Conservation (phyloP, 2,113 vertebrate species). For the Saimiri boliviensis region DNA sequence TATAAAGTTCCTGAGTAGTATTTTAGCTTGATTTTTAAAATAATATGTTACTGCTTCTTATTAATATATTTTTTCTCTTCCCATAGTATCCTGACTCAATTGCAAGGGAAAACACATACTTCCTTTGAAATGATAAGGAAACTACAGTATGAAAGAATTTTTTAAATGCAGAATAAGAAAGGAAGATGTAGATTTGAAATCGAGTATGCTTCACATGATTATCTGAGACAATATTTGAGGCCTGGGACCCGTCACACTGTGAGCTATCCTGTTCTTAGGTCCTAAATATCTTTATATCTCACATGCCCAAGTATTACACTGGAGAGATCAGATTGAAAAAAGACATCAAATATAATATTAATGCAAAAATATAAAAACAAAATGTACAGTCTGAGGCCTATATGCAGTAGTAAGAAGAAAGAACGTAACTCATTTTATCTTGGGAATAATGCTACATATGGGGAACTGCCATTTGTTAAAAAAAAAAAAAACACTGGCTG, state of each 20-base stretch:
- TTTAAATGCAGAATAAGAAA: neutral
- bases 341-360: neutral
- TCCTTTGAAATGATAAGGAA: neutral
- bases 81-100: neutral
- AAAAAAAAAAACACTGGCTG: neutral
- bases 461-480: neutral
- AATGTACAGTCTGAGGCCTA: neutral
- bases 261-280: neutral
- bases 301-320: neutral
- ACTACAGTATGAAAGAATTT: neutral
- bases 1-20: neutral
- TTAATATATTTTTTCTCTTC: neutral
- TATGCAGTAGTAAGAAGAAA: neutral
- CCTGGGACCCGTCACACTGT: too few relatives aligned
- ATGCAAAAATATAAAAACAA: neutral
- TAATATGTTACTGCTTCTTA: neutral
- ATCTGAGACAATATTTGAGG: neutral
- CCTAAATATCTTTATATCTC: neutral
- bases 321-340: neutral
- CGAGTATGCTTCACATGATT: neutral
- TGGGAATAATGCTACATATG: neutral
- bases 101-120: neutral
- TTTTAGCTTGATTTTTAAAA: constrained; percentile 26
- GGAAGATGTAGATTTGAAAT: neutral
- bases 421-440: neutral